Base-by-base conservation (phyloP, 2,797 vertebrate genomes). In the Odontamblyopus lacepedii region DNA sequence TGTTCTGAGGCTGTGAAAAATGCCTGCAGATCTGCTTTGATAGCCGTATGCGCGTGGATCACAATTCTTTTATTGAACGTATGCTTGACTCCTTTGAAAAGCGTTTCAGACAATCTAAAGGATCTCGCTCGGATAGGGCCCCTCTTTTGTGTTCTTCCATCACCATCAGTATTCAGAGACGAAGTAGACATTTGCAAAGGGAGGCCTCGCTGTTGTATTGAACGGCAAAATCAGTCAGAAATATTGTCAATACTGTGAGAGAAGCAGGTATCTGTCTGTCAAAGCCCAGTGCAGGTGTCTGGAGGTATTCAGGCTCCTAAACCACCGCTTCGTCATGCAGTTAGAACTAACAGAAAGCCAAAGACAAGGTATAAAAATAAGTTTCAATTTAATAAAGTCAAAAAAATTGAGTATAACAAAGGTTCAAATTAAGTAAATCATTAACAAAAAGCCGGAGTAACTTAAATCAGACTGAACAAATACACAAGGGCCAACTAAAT, bases 21-120 rank as follows among this genome's bases (percentile, higher is more conserved):
- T 44, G 27, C 53, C 50, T 27, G 12, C 57, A 56, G 63, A 59
- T 76, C 19, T 73, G 66, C 66, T 77, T 74, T 66, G 55, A 70
- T 19, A 41, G 67, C 44, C 59, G 23, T 59, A 41, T 60, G 67
- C 69, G 44, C 44, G 60, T 65, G 57, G 71, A 65, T 82, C 73
- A 38, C 57, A 29, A 73, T 23, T 48, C 61, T n/a, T 73, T 70
- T 62, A 48, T 63, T 57, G 30, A 69, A 53, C 70, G 27, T 56
- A 44, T 63, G 60, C 63, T 57, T 65, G 65, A 72, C 32, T 55
- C 41, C 41, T 71, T 72, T 69, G 63, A 67, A 74, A 70, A 65
- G 51, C 48, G 6, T 63, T 73, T 55, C 68, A 19, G 50, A 77
- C 26, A 51, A 75, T 79, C 53, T 75, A 23, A 81, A 63, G 53